A percentile compares a stretch with the other conserved stretches of the same genome.
Conservation (phyloP, 2,113 vertebrate genomes). For the Calcarius ornatus region DNA sequence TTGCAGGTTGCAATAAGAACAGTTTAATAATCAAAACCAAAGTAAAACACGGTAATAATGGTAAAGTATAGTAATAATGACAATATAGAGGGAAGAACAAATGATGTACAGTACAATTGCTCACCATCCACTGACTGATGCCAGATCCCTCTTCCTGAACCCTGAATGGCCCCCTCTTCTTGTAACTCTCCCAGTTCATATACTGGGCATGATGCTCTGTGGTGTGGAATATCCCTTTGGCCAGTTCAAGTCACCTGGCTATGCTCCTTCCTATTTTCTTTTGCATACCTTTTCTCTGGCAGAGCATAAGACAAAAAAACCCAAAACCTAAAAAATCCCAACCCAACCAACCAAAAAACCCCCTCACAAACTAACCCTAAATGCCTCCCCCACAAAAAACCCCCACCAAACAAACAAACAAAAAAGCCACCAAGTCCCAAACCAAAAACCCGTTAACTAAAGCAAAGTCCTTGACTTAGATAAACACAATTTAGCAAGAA, state of each 20-base stretch:
- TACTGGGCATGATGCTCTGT: background rate
- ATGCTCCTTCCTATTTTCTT: background rate
- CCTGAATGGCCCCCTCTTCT: accelerated
- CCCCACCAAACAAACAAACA: background rate
- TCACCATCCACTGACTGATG: accelerated
- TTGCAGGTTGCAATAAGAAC: background rate
- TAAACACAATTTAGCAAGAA: background rate
- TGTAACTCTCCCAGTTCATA: background rate
- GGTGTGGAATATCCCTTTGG: background rate
- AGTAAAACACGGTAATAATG: background rate
- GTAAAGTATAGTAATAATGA: background rate
- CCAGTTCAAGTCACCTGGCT: background rate
- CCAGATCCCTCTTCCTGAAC: background rate
- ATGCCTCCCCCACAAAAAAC: accelerated
- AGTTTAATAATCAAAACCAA: background rate
- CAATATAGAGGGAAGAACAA: background rate
- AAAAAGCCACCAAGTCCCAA: background rate
- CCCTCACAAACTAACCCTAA: background rate
- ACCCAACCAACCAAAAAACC: background rate
- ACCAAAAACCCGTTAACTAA: background rate
- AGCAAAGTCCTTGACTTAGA: background rate
- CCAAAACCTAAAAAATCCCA: background rate
- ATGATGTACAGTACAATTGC: background rate
- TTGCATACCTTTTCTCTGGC: background rate
- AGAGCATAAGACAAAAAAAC: background rate